phyloP scores from a whole-genome alignment of 2,888 invertebrate genomes.

The Stenolophus ochropezus region DNA sequence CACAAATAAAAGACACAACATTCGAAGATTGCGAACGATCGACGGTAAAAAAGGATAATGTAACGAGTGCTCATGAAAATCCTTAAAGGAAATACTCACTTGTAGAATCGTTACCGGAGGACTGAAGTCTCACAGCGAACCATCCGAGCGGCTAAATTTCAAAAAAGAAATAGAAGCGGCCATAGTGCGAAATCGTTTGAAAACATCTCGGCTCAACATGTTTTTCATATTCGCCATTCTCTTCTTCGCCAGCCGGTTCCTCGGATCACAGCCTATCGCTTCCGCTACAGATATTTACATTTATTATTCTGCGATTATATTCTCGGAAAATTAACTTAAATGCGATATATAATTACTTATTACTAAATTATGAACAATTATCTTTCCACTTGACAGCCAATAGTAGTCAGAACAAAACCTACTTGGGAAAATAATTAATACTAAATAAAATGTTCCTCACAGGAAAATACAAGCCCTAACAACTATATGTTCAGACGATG shows the following conservation, averaged over 20 bases:
- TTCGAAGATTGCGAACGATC: conserved; percentile 35
- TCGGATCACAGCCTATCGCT: neutral
- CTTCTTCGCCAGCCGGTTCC: neutral
- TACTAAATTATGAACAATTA: too few species aligned
- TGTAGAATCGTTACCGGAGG: conserved; percentile 38
- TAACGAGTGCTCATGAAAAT: conserved; percentile 48
- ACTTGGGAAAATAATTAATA: too few species aligned
- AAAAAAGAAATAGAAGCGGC: conserved; percentile 45
- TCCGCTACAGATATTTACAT: neutral
- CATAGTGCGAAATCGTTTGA: conserved; percentile 49
- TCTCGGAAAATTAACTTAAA: too few species aligned
- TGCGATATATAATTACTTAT: too few species aligned
- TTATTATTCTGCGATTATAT: neutral
- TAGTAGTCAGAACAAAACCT: too few species aligned
- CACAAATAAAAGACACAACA: conserved; percentile 43
- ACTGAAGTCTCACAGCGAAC: conserved; percentile 45
- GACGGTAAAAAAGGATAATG: conserved; percentile 43
- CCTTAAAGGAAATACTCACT: conserved; percentile 46
- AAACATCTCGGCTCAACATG: conserved; percentile 42
- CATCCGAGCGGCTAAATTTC: conserved; percentile 48
- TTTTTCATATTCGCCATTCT: conserved; percentile 44
- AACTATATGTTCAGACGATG: too few species aligned
- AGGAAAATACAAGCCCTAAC: too few species aligned
- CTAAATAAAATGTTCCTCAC: too few species aligned
- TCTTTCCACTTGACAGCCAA: too few species aligned